Conservation (phyloP, 2,113 vertebrate genomes). For the Percina caprodes region DNA sequence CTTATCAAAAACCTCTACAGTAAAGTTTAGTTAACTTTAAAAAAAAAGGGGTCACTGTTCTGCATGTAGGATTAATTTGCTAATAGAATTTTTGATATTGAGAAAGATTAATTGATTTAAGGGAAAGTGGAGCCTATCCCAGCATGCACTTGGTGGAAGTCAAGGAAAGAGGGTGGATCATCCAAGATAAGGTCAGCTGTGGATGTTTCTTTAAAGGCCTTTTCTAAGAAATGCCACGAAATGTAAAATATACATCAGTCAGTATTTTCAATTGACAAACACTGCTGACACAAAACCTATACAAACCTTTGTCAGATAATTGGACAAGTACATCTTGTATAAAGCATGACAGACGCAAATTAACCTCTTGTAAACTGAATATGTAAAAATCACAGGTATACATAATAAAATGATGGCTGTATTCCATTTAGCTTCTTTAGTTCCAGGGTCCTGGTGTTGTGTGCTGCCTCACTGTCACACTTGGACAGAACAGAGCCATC, state of each 20-base stretch:
- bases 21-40: background rate
- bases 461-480: background rate
- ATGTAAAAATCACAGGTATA: background rate
- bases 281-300: background rate
- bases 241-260: background rate
- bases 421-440: background rate
- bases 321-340: background rate
- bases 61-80: background rate
- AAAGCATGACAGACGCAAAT: background rate
- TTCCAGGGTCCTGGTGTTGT: background rate
- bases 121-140: background rate
- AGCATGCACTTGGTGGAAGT: conserved; percentile 1
- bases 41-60: background rate
- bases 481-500: background rate
- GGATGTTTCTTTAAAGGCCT: background rate
- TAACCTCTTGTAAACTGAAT: background rate
- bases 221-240: background rate
- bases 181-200: background rate
- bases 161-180: background rate
- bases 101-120: background rate
- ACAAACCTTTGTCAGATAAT: background rate
- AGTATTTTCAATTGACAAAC: background rate
- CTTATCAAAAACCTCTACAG: background rate
- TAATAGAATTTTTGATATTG: background rate
- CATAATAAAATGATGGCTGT: background rate